Base-by-base conservation (phyloP, 1,140 invertebrate species). In the Aphaenogaster floridana region DNA sequence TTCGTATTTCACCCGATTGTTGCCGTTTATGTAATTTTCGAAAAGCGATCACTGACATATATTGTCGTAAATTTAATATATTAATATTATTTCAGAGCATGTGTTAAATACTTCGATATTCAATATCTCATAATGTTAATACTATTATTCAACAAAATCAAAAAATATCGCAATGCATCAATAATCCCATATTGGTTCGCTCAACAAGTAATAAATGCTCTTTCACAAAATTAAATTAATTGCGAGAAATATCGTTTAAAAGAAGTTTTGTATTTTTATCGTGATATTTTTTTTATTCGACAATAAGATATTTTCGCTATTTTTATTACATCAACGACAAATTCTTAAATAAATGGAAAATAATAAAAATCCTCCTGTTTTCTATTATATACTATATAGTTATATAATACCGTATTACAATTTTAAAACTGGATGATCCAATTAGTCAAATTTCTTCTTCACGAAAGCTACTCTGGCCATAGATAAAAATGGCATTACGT, bases 141-240 rank as follows among this genome's bases (percentile, higher is more conserved):
- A 39, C 2, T 77, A 9, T 15, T 42, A 48, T 63, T 6, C 57
- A 34, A 2, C 34, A 28, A 45, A 63, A 48, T 78, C 1, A 28
- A 63, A 61, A 78, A 63, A 36, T 48, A 78, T 63, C 8, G 3
- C n/a, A 42, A 66, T 57, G 64, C 79, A 59, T 77, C 48, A 72
- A 85, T 81, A 78, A 72, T 85, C 15, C 28, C 45, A 45, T n/a
- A 59, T 21, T 42, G 11, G 8, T 76, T 42, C n/a, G 13, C n/a
- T 42, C n/a, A 15, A 17, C 36, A 42, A 39, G 17, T 68, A 76
- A 81, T 87, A 88, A 83, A 69, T 59, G 13, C 2, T 45, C 28
- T 45, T 42, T 28, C 17, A 9, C 2, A 45, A 17, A 6, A 61
- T 61, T 77, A 45, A 45, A 77, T 61, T 36, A 28, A 76, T 4